Base-by-base conservation (phyloP, 1,140 invertebrate genomes). In the Paraescarpia echinospica region DNA sequence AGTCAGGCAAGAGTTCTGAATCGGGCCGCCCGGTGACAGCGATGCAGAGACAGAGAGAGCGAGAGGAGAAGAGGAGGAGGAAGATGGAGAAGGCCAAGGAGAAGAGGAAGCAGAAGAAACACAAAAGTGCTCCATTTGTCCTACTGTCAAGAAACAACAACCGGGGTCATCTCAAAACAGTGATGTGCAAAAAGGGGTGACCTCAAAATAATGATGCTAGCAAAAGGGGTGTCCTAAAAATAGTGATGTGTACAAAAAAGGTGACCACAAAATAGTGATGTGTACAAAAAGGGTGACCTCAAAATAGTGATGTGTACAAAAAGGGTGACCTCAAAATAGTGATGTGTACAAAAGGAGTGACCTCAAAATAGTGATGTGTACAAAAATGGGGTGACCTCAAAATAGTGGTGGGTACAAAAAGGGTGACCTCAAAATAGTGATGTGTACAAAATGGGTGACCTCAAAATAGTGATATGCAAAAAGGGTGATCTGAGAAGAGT, bases 21-120 rank as follows among this genome's bases (percentile, higher is more conserved):
- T 48, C 27, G 41, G 34, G 35, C 6, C 48, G 91, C 59, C 91
- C 93, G 92, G 59, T 92, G n/a, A 93, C 93, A n/a, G 93, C 93
- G 33, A 33, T 93, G 41, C 94, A 95, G 92, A 93, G 95, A 90
- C 95, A 96, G 93, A 95, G 94, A 93, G 95, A 96, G 93, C 92
- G 96, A 93, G 95, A 96, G 92, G 95, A 96, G 89, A 95, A 95
- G 93, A 92, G 95, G 34, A 94, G 93, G 89, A 95, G 94, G 92
- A 96, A 95, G 92, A 94, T 94, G 91, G 95, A 95, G 91, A 95
- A 95, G 93, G 94, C 95, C 34, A 48, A 95, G 41, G 94, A 95
- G 93, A 93, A 89, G 77, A 94, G 94, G 93, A 96, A 95, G 91
- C 94, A 95, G 92, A 93, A 94, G 89, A 92, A 93, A 41, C 59